phyloP scores from a whole-genome alignment of 2,888 invertebrate genomes.

The Luffia ferchaultella region DNA sequence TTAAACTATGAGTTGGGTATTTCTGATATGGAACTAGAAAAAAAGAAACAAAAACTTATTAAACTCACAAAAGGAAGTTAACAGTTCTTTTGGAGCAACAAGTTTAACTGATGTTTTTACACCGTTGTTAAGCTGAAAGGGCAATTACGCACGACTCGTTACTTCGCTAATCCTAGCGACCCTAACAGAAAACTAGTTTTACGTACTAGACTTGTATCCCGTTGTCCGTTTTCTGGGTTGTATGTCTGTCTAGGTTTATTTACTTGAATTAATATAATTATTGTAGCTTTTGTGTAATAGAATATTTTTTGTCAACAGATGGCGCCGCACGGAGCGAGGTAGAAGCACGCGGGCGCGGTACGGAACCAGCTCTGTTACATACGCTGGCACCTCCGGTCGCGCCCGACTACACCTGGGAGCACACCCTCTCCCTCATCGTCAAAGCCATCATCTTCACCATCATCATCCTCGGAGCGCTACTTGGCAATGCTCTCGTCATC shows the following conservation, averaged over 20 bases:
- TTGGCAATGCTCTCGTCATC: conserved; percentile 93
- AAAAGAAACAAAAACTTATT: too few species aligned
- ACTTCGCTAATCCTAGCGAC: not conserved
- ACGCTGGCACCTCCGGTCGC: conserved; percentile 58
- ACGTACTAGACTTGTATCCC: not conserved
- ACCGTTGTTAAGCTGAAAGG: not conserved
- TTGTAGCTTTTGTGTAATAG: too few species aligned
- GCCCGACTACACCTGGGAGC: conserved; percentile 48
- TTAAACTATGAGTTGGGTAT: too few species aligned
- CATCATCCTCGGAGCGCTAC: conserved; percentile 88
- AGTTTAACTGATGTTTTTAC: not conserved
- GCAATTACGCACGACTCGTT: not conserved
- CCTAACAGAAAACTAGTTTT: not conserved
- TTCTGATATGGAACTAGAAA: too few species aligned
- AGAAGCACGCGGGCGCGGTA: conserved; percentile 59
- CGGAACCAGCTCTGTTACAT: conserved; percentile 51
- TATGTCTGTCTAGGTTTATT: not conserved
- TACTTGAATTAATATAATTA: not conserved
- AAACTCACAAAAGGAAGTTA: too few species aligned
- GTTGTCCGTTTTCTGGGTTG: not conserved
- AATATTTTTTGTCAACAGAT: conserved; percentile 32
- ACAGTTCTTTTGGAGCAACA: too few species aligned
- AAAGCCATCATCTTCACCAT: conserved; percentile 83
- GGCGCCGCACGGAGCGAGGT: conserved; percentile 48
- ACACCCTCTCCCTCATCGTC: conserved; percentile 67